Percentiles rank a stretch among this genome's conserved stretches.
These are phyloP conservation scores for Pyrgus malvae DNA, from an alignment of 2,888 invertebrate species.

Conservation along the genomic window DNA sequence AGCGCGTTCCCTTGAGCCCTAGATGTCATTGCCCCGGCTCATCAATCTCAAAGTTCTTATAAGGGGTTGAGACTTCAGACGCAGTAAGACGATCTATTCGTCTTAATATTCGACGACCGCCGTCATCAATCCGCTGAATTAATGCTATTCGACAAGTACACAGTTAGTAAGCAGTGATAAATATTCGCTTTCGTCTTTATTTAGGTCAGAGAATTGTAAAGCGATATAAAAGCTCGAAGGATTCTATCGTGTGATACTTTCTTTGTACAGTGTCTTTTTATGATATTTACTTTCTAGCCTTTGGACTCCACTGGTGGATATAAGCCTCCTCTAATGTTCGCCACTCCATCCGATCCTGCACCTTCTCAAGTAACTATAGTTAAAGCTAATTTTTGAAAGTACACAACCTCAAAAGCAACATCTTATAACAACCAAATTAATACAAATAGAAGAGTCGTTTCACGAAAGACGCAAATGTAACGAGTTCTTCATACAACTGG, in stretches of 20 bases:
- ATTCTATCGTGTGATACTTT: no score
- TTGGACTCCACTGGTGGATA: no score
- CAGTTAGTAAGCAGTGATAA: slow-evolving; percentile 1
- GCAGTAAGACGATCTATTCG: slow-evolving; percentile 42
- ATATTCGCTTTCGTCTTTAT: neutral
- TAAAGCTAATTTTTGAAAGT: no score
- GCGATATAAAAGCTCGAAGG: no score
- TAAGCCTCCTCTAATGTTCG: no score
- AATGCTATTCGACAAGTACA: slow-evolving; percentile 13
- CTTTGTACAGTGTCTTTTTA: no score
- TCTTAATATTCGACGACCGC: slow-evolving; percentile 51
- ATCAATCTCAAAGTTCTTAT: slow-evolving; percentile 55
- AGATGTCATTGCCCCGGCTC: slow-evolving; percentile 51
- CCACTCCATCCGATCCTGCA: no score
- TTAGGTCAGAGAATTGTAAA: no score
- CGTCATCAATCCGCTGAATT: slow-evolving; percentile 48
- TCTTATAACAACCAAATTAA: no score
- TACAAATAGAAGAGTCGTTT: neutral
- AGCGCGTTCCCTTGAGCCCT: slow-evolving; percentile 32
- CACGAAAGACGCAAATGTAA: neutral
- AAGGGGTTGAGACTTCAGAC: slow-evolving; percentile 14
- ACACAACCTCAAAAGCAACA: no score
- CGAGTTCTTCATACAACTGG: neutral
- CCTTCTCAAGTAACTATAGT: no score
- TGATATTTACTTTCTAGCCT: no score